These are phyloP conservation scores for Clistopyga incitator DNA, from an alignment of 2,888 invertebrate genomes.

Conservation along the genomic window DNA sequence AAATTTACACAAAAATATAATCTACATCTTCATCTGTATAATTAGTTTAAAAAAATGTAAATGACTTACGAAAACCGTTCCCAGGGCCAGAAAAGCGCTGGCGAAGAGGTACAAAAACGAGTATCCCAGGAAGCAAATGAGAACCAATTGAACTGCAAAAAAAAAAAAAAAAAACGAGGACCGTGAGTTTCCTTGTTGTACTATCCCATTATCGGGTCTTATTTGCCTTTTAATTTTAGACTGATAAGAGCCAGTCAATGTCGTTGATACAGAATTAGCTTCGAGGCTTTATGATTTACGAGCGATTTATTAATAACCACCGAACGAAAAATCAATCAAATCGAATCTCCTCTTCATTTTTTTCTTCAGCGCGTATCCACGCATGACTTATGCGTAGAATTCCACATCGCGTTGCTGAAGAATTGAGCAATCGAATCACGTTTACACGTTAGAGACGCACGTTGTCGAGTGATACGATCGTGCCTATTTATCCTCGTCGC, in stretches of 20 bases:
- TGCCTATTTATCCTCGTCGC: background rate
- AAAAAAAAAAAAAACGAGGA: slow-evolving; percentile 25
- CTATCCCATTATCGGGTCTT: slow-evolving; percentile 49
- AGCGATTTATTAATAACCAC: slow-evolving; percentile 2
- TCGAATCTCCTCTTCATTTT: background rate
- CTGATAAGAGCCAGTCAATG: slow-evolving; percentile 9
- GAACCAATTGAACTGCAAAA: slow-evolving; percentile 76
- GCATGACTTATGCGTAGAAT: slow-evolving; percentile 1
- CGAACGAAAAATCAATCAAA: background rate
- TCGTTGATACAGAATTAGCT: slow-evolving; percentile 32
- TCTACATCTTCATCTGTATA: too few species aligned
- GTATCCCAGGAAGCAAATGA: slow-evolving; percentile 77
- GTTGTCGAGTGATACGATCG: slow-evolving; percentile 21
- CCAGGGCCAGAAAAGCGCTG: slow-evolving; percentile 79
- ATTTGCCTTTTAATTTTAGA: slow-evolving; percentile 53
- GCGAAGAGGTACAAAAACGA: slow-evolving; percentile 75
- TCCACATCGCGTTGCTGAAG: slow-evolving; percentile 31
- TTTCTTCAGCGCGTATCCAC: slow-evolving; percentile 3
- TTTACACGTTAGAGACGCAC: slow-evolving; percentile 43
- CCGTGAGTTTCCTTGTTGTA: slow-evolving; percentile 43
- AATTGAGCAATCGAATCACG: slow-evolving; percentile 60
- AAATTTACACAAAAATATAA: too few species aligned
- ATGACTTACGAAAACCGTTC: slow-evolving; percentile 79
- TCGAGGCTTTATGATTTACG: slow-evolving; percentile 32
- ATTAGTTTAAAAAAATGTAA: background rate